Evolutionary conservation across 2,888 invertebrate genomes (phyloP), one percentile per base, ranked within the genome.

Genomic region (Caradrina kadenii): DNA sequence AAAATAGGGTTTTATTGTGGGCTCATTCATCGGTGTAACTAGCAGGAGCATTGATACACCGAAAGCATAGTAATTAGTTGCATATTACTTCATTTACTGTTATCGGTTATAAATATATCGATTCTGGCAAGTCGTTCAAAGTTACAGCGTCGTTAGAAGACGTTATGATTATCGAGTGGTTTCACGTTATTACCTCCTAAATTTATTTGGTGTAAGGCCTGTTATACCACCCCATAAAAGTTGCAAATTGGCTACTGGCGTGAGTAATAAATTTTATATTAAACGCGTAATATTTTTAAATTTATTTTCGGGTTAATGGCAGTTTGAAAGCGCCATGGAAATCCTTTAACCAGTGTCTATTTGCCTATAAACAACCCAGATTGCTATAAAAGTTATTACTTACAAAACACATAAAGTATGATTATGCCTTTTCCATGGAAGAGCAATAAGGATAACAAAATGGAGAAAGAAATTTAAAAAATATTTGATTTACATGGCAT

Each of bases 1-100:
- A 93, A 95, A 90, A 94, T 92, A 90, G 86, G 89, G 88, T 91
- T 94, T 94, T 94, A 94, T 93, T 92, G 90, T 84, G 84, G 88
- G 86, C 84, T 89, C 87, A 90, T 93, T 92, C 89, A 91, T 87
- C 76, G 88, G 81, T 82, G 84, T 85, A 87, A 87, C 83, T 80
- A 83, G 83, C 78, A 75, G 81, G 79, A 80, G 69, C 81, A 79
- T 75, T 80, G 82, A 86, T 85, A 88, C 85, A 84, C 82, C 73
- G 69, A 79, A 82, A 79, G 89, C 87, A 90, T 90, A 87, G 83
- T 84, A 89, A 92, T 90, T 87, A 89, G 86, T 85, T 84, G 81
- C 84, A 87, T 85, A 85, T 80, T 62, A 71, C 65, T 83, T 76
- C 66, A 73, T 63, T 70, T 62, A 63, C 59, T 71, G 71, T 69